Evolutionary conservation across 2,888 invertebrate species (phyloP), one percentile per base, ranked within the genome.

Genomic region (Microctonus hyperodae): DNA sequence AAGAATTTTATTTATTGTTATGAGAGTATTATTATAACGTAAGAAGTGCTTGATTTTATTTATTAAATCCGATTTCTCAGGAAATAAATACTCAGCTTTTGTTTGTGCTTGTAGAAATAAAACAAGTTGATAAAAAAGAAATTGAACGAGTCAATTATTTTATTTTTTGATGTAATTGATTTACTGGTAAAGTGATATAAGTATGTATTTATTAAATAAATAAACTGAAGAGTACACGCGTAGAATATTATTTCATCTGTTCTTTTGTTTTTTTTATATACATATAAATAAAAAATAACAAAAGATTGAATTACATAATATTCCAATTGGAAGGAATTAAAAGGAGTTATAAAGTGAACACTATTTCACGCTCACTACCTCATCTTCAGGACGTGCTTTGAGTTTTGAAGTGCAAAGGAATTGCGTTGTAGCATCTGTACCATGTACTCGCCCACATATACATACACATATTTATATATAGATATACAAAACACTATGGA

Each of bases 381-480:
- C 58, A 58, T 58, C 58, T 5, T 23, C 37, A 25, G 37, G 40
- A 58, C 58, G 58, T 58, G 58, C 58, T 37, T 22, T n/a, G 58
- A n/a, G 37, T 40, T 37, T 23, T 10, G 22, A 40, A 23, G 13
- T 16, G 23, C 16, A 44, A 16, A 16, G 6, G 22, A 6, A 37
- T 40, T 5, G n/a, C 23, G 13, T 40, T 58, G 4, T 20, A 40
- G n/a, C 44, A 44, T 1, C 44, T 44, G 44, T 16, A 9, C 16
- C 1, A n/a, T 44, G 16, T 44, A 44, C 44, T n/a, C n/a, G n/a
- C n/a, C n/a, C n/a, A 44, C 1, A n/a, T 40, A 40, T 40, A 40
- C 13, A n/a, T 40, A n/a, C n/a, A 40, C n/a, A 40, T 3, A n/a
- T 2, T 44, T 44, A 44, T 16, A 13, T 37, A 37, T 37, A 48